phyloP scores from a whole-genome alignment of 2,113 vertebrate species.

The Trichomycterus rosablanca region DNA sequence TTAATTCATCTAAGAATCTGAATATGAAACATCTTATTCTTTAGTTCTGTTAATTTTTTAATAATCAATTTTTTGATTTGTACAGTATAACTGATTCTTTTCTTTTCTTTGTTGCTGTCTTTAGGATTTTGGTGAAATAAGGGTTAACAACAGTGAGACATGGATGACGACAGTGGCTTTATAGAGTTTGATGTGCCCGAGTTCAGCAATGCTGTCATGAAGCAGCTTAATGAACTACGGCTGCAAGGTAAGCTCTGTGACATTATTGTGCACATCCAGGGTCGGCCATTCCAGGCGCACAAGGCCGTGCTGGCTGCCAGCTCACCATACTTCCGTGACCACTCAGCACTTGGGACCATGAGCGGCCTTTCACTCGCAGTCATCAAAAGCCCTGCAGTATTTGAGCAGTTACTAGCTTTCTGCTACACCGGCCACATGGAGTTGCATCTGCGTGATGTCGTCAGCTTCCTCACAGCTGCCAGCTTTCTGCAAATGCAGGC shows the following conservation, averaged over 20 bases:
- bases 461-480: constrained; percentile 94
- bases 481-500: constrained; percentile 99
- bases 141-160: constrained; percentile 75
- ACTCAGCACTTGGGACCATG: constrained; percentile 95
- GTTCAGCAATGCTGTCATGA: constrained; percentile 95
- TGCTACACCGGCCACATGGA: constrained; percentile 99
- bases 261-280: constrained; percentile 97
- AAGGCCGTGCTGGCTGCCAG: constrained; percentile 96
- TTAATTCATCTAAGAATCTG: no score
- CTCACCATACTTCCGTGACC: constrained; percentile 96
- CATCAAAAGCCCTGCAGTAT: constrained; percentile 95
- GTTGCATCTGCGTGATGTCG: constrained; percentile 91
- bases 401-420: constrained; percentile 94
- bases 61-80: no score
- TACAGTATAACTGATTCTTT: no score
- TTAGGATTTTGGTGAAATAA: no score
- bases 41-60: no score
- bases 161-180: constrained; percentile 93
- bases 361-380: constrained; percentile 97
- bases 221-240: constrained; percentile 93
- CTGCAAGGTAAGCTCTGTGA: constrained; percentile 95
- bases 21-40: no score
- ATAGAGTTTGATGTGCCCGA: constrained; percentile 98
- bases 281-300: constrained; percentile 93
- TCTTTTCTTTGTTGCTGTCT: no score